A percentile compares a stretch with the other conserved stretches of the same genome.
These are phyloP conservation scores for Diplolepis rosae DNA, from an alignment of 2,888 invertebrate genomes.

Conservation along the genomic window DNA sequence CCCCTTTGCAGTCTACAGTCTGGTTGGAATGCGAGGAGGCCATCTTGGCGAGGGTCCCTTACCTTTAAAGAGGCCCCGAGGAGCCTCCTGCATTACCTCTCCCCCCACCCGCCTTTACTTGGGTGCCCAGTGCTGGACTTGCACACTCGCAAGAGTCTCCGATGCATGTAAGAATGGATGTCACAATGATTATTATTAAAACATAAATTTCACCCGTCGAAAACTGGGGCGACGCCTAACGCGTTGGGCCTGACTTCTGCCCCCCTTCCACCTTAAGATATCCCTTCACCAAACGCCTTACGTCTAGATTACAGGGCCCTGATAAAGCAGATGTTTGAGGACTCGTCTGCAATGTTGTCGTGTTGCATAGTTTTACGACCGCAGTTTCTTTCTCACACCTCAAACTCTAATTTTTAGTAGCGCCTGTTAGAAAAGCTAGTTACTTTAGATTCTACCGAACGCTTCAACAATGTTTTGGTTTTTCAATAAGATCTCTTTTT, in stretches of 20 bases:
- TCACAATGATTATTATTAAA: constrained; percentile 66
- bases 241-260: neutral
- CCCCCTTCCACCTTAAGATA: neutral
- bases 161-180: constrained; percentile 57
- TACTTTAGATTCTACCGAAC: too few species aligned
- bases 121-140: constrained; percentile 21
- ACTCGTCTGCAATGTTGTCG: too few species aligned
- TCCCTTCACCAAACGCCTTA: neutral
- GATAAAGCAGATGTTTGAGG: constrained; percentile 7
- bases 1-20: constrained; percentile 39
- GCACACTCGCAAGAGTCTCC: neutral
- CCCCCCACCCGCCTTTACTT: constrained; percentile 37
- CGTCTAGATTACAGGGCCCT: constrained; percentile 5
- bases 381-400: too few species aligned
- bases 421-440: too few species aligned
- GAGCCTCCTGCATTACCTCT: constrained; percentile 54
- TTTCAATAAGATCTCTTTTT: too few species aligned
- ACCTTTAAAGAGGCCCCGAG: constrained; percentile 59
- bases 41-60: constrained; percentile 65
- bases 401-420: too few species aligned
- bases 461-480: too few species aligned
- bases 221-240: constrained; percentile 27
- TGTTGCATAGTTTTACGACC: too few species aligned
- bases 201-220: constrained; percentile 59
- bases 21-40: constrained; percentile 69